phyloP scores from a whole-genome alignment of 2,888 invertebrate genomes.

The Abrostola triplasia region DNA sequence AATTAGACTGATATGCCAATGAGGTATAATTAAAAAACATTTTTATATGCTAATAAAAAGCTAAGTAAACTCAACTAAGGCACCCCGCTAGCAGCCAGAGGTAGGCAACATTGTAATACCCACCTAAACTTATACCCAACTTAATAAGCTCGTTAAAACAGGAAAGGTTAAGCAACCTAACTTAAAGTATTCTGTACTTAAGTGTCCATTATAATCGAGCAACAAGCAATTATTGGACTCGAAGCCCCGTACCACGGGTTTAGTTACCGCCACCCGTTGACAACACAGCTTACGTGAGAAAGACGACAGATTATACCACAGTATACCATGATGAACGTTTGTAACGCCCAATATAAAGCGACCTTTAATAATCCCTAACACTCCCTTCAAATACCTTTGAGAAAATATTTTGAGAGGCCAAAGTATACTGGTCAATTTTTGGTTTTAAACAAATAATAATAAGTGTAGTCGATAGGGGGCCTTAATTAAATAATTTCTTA shows the following conservation, averaged over 20 bases:
- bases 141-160: slow-evolving; percentile 47
- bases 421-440: slow-evolving; percentile 7
- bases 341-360: slow-evolving; percentile 47
- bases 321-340: slow-evolving; percentile 58
- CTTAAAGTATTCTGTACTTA: slow-evolving; percentile 27
- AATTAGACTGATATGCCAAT: slow-evolving; percentile 21
- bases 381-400: neutral
- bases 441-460: slow-evolving; percentile 67
- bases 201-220: slow-evolving; percentile 38
- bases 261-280: slow-evolving; percentile 63
- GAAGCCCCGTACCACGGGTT: slow-evolving; percentile 13
- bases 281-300: slow-evolving; percentile 68
- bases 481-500: slow-evolving; percentile 77
- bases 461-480: slow-evolving; percentile 70
- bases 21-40: slow-evolving; percentile 22
- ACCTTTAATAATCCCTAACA: slow-evolving; percentile 19
- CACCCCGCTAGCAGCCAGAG: slow-evolving; percentile 35
- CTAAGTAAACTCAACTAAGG: slow-evolving; percentile 13
- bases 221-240: slow-evolving; percentile 47
- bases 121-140: slow-evolving; percentile 13
- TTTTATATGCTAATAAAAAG: slow-evolving; percentile 33
- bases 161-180: slow-evolving; percentile 18
- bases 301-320: slow-evolving; percentile 72
- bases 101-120: slow-evolving; percentile 13
- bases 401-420: slow-evolving; percentile 5